These are phyloP conservation scores for Aphodius sticticus DNA, from an alignment of 2,888 invertebrate species.

Conservation along the genomic window DNA sequence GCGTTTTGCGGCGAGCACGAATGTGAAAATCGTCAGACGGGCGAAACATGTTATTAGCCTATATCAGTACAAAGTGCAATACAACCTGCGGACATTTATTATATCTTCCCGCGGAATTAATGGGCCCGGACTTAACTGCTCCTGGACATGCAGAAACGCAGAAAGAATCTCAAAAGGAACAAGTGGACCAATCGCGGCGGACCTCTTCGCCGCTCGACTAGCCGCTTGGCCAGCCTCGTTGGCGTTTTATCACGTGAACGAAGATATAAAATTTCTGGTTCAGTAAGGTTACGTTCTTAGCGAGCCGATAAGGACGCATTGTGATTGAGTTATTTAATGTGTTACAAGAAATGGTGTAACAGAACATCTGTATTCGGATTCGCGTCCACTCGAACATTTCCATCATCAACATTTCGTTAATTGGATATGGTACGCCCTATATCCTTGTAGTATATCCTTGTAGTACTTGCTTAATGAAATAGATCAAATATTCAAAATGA, in stretches of 20 bases:
- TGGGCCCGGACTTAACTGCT: conserved; percentile 14
- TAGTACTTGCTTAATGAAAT: too few relatives aligned
- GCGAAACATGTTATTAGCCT: not conserved
- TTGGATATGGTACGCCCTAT: not conserved
- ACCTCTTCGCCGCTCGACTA: not conserved
- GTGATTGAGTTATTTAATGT: conserved; percentile 4
- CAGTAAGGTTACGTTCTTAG: conserved; percentile 19
- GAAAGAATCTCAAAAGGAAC: conserved; percentile 32
- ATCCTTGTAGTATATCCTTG: too few relatives aligned
- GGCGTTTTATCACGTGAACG: conserved; percentile 25
- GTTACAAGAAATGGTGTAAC: not conserved
- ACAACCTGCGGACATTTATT: not conserved
- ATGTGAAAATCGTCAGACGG: not conserved
- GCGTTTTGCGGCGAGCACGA: not conserved
- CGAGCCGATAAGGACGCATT: not conserved
- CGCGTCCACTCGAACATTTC: not conserved
- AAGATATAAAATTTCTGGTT: conserved; percentile 23
- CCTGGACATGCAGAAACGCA: conserved; percentile 26
- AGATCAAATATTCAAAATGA: too few relatives aligned
- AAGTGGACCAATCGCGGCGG: not conserved
- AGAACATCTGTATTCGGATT: not conserved
- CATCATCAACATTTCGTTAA: not conserved
- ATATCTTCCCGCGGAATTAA: conserved; percentile 5
- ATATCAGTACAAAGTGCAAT: not conserved
- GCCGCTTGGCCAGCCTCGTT: not conserved